Conservation (phyloP, 2,797 vertebrate genomes). For the Sparidentex hasta region DNA sequence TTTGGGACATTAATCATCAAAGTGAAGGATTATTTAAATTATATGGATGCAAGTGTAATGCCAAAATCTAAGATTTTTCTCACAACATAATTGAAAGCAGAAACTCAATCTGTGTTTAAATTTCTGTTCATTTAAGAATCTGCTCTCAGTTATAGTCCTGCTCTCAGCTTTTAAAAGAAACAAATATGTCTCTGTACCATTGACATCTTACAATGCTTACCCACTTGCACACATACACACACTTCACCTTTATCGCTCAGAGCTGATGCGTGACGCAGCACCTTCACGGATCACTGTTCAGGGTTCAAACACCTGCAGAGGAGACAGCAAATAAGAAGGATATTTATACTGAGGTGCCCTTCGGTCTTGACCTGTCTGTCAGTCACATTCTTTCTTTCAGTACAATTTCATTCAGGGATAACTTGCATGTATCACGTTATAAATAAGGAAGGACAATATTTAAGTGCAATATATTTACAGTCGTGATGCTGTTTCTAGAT, state of each 20-base stretch:
- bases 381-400: neutral
- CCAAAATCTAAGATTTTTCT: neutral
- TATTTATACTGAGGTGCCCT: constrained; percentile 10
- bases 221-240: constrained; percentile 3
- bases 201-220: neutral
- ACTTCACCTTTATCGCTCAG: constrained; percentile 26
- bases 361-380: neutral
- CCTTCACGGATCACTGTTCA: constrained; percentile 45
- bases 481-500: neutral
- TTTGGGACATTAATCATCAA: neutral
- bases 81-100: neutral
- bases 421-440: neutral
- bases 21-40: neutral
- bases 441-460: neutral
- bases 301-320: constrained; percentile 32
- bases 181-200: neutral
- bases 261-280: constrained; percentile 27
- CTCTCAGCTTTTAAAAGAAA: neutral
- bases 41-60: neutral
- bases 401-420: neutral
- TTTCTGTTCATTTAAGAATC: neutral
- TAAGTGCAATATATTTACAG: neutral
- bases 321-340: neutral
- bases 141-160: neutral
- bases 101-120: neutral